These are phyloP conservation scores for Pristionchus japonicus DNA, from an alignment of 2,888 invertebrate species.

Conservation along the genomic window DNA sequence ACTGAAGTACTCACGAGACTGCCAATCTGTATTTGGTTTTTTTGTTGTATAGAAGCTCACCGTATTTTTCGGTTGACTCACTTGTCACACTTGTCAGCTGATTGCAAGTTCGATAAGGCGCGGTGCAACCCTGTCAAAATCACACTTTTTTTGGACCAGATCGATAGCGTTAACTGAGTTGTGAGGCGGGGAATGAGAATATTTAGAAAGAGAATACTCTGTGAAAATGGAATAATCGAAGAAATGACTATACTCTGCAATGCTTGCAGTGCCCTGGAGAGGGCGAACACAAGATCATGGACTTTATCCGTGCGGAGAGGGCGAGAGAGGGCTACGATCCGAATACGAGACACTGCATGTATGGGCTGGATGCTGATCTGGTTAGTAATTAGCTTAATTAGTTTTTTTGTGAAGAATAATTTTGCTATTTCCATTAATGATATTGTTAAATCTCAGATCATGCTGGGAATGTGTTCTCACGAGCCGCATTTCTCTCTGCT, in stretches of 20 bases:
- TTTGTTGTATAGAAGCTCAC: too few species aligned
- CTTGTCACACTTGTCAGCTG: too few species aligned
- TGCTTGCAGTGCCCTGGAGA: constrained; percentile 87
- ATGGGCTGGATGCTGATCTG: constrained; percentile 96
- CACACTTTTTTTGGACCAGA: too few species aligned
- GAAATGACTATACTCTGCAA: not conserved
- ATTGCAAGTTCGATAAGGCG: too few species aligned
- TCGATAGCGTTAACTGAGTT: too few species aligned
- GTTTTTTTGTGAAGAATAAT: not conserved
- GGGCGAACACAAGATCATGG: constrained; percentile 99
- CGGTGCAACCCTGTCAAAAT: too few species aligned
- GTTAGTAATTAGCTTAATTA: constrained; percentile 62
- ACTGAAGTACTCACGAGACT: not conserved
- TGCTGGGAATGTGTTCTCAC: constrained; percentile 94
- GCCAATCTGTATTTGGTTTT: too few species aligned
- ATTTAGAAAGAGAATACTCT: too few species aligned
- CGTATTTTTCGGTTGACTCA: too few species aligned
- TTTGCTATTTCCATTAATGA: not conserved
- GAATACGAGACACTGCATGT: constrained; percentile 93
- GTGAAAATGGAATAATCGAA: not conserved
- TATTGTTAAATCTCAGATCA: constrained; percentile 82
- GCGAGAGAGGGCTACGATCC: constrained; percentile 88
- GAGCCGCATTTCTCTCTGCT: constrained; percentile 94
- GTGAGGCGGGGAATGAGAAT: too few species aligned
- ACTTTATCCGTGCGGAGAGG: constrained; percentile 89